Evolutionary conservation across 2,888 invertebrate genomes (phyloP), one percentile per base, ranked within the genome.

Genomic region (Horisme vitalbata): DNA sequence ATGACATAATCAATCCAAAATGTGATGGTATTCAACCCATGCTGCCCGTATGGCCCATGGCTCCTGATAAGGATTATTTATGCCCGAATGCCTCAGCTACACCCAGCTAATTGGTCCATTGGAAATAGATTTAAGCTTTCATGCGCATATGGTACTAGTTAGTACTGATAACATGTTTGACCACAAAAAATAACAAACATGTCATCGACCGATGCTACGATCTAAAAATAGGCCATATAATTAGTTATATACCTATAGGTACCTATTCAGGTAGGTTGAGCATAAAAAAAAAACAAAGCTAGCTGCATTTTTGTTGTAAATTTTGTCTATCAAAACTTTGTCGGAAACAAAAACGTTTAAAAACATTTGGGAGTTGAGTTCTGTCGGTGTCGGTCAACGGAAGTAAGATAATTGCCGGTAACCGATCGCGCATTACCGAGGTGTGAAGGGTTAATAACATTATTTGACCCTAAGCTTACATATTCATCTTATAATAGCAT

Each of bases 361-460:
- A 46, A 56, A 54, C 54, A 51, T 60, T 52, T 58, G 60, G 68
- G 71, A 68, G 71, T 74, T 70, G 68, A 66, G 68, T 67, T 70
- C 61, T 67, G 69, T 65, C 61, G 67, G 72, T 65, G 63, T 63
- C 65, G 63, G 59, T 52, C 61, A 57, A 80, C 84, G 85, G 85
- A 87, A 83, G 75, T 64, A 52, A 58, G 57, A 75, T 87, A 86
- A 87, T 86, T 83, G 79, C 71, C 71, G 78, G 85, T 83, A 83
- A 83, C 80, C 71, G 82, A 86, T 83, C 79, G 75, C 69, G 76
- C 73, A 77, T 77, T 79, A 78, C 78, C 56, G 71, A 83, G 81
- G 87, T 84, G 87, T 83, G 79, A 85, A 79, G 83, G 85, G 83
- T 85, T 85, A 87, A 85, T 80, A 85, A 81, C 85, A 84, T 77